Evolutionary conservation across 2,797 vertebrate genomes (phyloP), one percentile per base, ranked within the genome.

Genomic region (Sarcoramphus papa): DNA sequence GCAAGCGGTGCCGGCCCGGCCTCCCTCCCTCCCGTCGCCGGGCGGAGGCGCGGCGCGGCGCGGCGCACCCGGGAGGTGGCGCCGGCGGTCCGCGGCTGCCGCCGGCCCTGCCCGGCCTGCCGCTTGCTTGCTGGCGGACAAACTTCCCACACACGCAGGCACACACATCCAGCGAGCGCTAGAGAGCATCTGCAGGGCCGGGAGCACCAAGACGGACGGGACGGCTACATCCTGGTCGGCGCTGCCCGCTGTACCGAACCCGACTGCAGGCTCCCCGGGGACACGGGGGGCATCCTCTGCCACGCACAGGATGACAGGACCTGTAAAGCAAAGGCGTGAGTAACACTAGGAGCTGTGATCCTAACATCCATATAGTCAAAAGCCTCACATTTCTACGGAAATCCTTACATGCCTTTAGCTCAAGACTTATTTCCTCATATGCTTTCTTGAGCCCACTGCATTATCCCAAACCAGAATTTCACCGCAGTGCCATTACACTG

Each of bases 301-400:
- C 31, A 3, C 7, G 1, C 6, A 0, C 30, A 2, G 62, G 31
- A 4, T 19, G 48, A 9, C 33, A 2, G 25, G 21, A n/a, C 5
- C 9, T 2, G 3, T 15, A 11, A 7, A 30, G 14, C 27, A 14
- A 57, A 69, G 30, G 33, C 30, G 7, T 2, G 40, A 1, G 21
- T 22, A 43, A 5, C n/a, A 0, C 11, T 1, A 7, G 13, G 30
- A 48, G 15, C 53, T 23, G 40, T 0, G 24, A 6, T 10, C 10
- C 48, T 37, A 1, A 0, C 2, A 1, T 0, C 12, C 4, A 3
- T 1, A 0, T 28, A 5, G 6, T 8, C 59, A 15, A 30, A 43
- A n/a, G 14, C 18, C 37, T 40, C 19, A 2, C 20, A 2, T 28
- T 16, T 3, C 30, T 10, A 14, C 22, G 10, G 57, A 43, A 53